phyloP scores from a whole-genome alignment of 2,113 vertebrate species.

The Melanerpes formicivorus region DNA sequence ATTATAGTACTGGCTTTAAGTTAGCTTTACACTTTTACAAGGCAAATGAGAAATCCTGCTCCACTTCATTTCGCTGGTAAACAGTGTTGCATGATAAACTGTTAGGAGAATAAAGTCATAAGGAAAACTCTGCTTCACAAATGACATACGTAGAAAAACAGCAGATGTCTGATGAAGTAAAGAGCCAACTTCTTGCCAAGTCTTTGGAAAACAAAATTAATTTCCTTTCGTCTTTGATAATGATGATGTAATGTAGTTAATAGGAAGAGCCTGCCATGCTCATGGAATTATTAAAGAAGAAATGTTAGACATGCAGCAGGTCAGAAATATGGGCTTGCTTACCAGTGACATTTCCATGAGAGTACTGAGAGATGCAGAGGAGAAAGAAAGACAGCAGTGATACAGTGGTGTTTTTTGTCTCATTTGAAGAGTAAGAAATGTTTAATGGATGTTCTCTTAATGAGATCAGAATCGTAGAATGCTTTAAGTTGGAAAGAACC shows the following conservation, averaged over 20 bases:
- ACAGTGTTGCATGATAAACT: constrained; percentile 73
- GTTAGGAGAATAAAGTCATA: constrained; percentile 76
- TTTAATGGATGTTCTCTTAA: neutral
- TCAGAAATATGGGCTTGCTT: constrained; percentile 52
- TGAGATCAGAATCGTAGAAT: neutral
- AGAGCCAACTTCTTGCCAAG: constrained; percentile 78
- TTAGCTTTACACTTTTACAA: constrained; percentile 66
- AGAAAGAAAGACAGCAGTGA: neutral
- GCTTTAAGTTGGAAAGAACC: too few relatives aligned
- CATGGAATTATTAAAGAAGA: constrained; percentile 77
- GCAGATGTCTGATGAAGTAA: constrained; percentile 85
- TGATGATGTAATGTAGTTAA: constrained; percentile 82
- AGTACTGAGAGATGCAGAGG: constrained; percentile 17
- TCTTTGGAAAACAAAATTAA: constrained; percentile 85
- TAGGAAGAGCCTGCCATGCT: constrained; percentile 80
- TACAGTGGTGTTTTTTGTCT: neutral
- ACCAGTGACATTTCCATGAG: constrained; percentile 17
- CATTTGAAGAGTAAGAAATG: neutral
- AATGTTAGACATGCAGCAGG: constrained; percentile 75
- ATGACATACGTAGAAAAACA: constrained; percentile 82
- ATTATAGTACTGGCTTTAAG: constrained; percentile 68
- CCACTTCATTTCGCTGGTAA: constrained; percentile 63
- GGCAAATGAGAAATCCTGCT: constrained; percentile 64
- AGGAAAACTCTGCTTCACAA: constrained; percentile 79
- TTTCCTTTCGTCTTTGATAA: constrained; percentile 88